These are phyloP conservation scores for Mesoclemmys tuberculata DNA, from an alignment of 2,113 vertebrate genomes.

Conservation along the genomic window DNA sequence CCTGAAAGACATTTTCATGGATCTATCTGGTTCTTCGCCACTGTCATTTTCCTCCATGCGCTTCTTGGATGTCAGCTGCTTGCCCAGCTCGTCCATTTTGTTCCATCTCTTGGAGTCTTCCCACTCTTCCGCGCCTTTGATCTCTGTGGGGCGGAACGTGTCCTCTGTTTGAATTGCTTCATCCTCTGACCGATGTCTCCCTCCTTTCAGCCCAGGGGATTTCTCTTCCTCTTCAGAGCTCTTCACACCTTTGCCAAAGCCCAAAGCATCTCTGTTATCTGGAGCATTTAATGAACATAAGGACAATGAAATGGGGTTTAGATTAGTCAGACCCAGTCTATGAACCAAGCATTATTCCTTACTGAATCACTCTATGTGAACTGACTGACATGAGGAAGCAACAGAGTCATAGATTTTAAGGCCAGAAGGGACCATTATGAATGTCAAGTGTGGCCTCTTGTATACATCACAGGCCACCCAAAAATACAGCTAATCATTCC, in stretches of 20 bases:
- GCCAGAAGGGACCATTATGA: fast-evolving
- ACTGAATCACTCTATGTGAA: not conserved
- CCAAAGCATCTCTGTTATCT: slow-evolving; percentile 57
- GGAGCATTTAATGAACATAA: slow-evolving; percentile 45
- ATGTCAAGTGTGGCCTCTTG: not conserved
- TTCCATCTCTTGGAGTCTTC: slow-evolving; percentile 80
- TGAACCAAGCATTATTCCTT: not conserved
- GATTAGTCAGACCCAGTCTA: not conserved
- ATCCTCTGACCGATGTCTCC: slow-evolving; percentile 57
- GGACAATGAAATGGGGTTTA: not conserved
- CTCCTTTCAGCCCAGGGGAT: slow-evolving; percentile 31
- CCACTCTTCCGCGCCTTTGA: slow-evolving; percentile 68
- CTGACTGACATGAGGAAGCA: not conserved
- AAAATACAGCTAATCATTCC: not conserved
- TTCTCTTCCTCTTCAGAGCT: slow-evolving; percentile 59
- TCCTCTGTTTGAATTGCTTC: slow-evolving; percentile 7
- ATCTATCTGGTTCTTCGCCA: slow-evolving; percentile 71
- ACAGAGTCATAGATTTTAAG: not conserved
- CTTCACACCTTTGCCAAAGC: slow-evolving; percentile 54
- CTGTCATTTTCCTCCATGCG: slow-evolving; percentile 59
- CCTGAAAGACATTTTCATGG: slow-evolving; percentile 75
- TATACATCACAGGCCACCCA: not conserved
- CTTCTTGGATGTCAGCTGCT: slow-evolving; percentile 79
- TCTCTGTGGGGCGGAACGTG: slow-evolving; percentile 25
- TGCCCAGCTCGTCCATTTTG: slow-evolving; percentile 81